Conservation (phyloP, 1,140 invertebrate species). For the Oncopeltus fasciatus region DNA sequence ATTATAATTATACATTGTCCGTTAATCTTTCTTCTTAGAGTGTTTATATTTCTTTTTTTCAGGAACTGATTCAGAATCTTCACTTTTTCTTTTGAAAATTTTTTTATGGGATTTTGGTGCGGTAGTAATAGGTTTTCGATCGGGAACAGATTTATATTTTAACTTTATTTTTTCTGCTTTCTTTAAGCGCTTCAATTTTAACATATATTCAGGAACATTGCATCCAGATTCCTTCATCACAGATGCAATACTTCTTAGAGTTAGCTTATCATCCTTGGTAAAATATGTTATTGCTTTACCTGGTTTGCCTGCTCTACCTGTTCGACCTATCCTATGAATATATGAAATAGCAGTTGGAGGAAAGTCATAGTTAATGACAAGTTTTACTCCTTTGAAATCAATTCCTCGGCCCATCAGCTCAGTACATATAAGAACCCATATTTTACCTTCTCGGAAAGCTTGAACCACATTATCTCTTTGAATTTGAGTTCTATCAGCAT, state of each 20-base stretch:
- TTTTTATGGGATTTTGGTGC: background rate
- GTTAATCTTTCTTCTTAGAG: too few relatives aligned
- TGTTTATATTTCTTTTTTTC: too few relatives aligned
- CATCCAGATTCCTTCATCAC: conserved; percentile 79
- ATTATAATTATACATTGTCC: too few relatives aligned
- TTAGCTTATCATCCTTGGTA: conserved; percentile 68
- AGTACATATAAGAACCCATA: conserved; percentile 94
- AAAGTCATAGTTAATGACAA: conserved; percentile 97
- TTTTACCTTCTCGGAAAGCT: conserved; percentile 77
- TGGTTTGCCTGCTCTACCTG: conserved; percentile 76
- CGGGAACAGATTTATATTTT: background rate
- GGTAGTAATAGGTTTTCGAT: background rate
- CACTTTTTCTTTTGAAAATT: background rate
- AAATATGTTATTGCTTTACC: conserved; percentile 91
- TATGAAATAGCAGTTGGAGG: conserved; percentile 83
- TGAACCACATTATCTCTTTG: conserved; percentile 79
- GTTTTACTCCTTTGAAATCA: conserved; percentile 92
- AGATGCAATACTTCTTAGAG: conserved; percentile 72
- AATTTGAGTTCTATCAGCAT: conserved; percentile 74
- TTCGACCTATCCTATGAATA: conserved; percentile 83
- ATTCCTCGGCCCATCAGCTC: conserved; percentile 94
- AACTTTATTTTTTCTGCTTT: conserved; percentile 28
- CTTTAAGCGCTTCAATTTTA: conserved; percentile 56
- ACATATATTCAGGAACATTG: conserved; percentile 77
- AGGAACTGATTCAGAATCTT: too few relatives aligned